Conservation (phyloP, 1,140 invertebrate genomes). For the Lineus longissimus region DNA sequence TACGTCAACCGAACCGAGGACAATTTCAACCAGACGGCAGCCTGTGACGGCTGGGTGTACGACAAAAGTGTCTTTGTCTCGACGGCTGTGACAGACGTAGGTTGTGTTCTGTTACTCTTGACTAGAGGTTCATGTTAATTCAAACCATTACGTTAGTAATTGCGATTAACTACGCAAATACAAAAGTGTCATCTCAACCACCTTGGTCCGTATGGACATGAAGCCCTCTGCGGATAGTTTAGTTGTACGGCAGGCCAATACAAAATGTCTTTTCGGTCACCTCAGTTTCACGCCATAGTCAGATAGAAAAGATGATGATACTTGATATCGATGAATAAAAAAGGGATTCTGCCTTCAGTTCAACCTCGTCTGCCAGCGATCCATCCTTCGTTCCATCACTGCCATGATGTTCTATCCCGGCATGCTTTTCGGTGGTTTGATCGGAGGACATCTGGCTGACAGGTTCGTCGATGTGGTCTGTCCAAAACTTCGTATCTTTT, state of each 20-base stretch:
- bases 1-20: constrained; percentile 17
- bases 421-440: not conserved
- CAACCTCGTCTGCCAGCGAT: constrained; percentile 22
- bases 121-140: not conserved
- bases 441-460: constrained; percentile 6
- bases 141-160: not conserved
- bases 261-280: too few relatives aligned
- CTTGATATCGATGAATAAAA: not conserved
- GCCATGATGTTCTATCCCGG: constrained; percentile 1
- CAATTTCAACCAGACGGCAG: constrained; percentile 1
- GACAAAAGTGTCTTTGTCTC: constrained; percentile 21
- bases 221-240: too few relatives aligned
- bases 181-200: too few relatives aligned
- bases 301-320: not conserved
- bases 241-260: too few relatives aligned
- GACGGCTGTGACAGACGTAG: constrained; percentile 27
- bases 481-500: too few relatives aligned
- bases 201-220: too few relatives aligned
- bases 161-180: too few relatives aligned
- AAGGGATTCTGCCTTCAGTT: constrained; percentile 18
- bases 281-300: too few relatives aligned
- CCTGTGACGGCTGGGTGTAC: constrained; percentile 29
- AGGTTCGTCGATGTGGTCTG: constrained; percentile 2
- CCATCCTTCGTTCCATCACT: not conserved
- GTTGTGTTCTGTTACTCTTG: not conserved